A percentile compares a stretch with the other conserved stretches of the same genome.
These are phyloP conservation scores for Seira sanloemensis DNA, from an alignment of 2,888 invertebrate species.

Conservation along the genomic window DNA sequence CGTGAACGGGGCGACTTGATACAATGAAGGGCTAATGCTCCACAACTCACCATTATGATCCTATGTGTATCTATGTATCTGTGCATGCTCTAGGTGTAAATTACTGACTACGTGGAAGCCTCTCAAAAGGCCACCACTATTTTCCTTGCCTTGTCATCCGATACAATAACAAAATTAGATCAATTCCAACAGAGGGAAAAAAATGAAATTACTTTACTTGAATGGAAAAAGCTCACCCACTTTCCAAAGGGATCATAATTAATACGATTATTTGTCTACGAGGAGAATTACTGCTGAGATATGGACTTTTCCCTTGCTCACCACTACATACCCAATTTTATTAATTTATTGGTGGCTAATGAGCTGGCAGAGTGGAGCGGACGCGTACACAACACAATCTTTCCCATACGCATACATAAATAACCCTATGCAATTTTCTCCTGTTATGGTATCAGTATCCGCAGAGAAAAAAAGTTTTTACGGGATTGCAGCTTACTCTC, in stretches of 20 bases:
- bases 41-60: background rate
- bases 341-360: constrained; percentile 62
- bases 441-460: background rate
- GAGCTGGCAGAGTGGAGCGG: constrained; percentile 28
- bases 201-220: too few relatives aligned
- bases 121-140: background rate
- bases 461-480: background rate
- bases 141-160: background rate
- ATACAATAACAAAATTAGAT: background rate
- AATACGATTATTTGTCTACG: constrained; percentile 38
- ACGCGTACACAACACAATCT: background rate
- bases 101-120: too few relatives aligned
- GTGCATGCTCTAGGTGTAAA: too few relatives aligned
- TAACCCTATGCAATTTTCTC: background rate
- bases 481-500: background rate
- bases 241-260: constrained; percentile 15
- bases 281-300: background rate
- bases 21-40: background rate
- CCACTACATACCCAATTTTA: constrained; percentile 20
- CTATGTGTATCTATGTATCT: background rate
- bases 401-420: background rate
- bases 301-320: constrained; percentile 9
- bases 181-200: too few relatives aligned
- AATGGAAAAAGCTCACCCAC: background rate
- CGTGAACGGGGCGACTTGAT: background rate